Conservation (phyloP, 2,888 invertebrate species). For the Limnephilus rhombicus region DNA sequence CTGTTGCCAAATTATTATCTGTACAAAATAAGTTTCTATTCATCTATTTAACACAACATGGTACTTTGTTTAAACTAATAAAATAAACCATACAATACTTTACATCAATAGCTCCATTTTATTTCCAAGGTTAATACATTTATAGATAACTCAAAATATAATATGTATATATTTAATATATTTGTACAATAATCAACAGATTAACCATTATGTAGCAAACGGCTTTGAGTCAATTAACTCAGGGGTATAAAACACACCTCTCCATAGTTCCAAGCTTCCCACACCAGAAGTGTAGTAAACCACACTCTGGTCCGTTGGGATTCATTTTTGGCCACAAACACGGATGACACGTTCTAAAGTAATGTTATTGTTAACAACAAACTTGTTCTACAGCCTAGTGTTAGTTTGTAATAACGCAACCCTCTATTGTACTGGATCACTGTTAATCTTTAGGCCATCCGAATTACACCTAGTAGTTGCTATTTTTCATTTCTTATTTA, state of each 20-base stretch:
- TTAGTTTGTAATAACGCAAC: slow-evolving; percentile 20
- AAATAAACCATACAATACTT: slow-evolving; percentile 4
- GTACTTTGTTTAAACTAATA: slow-evolving; percentile 21
- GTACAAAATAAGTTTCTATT: slow-evolving; percentile 52
- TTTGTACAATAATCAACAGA: slow-evolving; percentile 27
- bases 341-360: slow-evolving; percentile 15
- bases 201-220: slow-evolving; percentile 18
- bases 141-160: slow-evolving; percentile 16
- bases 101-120: slow-evolving; percentile 14
- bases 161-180: slow-evolving; percentile 35
- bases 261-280: neutral
- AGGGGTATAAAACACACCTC: neutral
- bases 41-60: slow-evolving; percentile 49
- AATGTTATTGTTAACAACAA: slow-evolving; percentile 26
- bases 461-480: slow-evolving; percentile 42
- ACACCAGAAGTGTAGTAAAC: neutral
- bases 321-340: slow-evolving; percentile 21
- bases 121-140: slow-evolving; percentile 1
- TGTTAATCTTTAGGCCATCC: slow-evolving; percentile 47
- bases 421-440: slow-evolving; percentile 21
- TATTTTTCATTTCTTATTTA: slow-evolving; percentile 45
- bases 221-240: slow-evolving; percentile 7
- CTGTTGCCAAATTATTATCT: slow-evolving; percentile 55
- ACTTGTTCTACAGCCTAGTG: slow-evolving; percentile 8
- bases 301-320: neutral